phyloP scores from a whole-genome alignment of 2,113 vertebrate genomes.

The Odocoileus virginianus region DNA sequence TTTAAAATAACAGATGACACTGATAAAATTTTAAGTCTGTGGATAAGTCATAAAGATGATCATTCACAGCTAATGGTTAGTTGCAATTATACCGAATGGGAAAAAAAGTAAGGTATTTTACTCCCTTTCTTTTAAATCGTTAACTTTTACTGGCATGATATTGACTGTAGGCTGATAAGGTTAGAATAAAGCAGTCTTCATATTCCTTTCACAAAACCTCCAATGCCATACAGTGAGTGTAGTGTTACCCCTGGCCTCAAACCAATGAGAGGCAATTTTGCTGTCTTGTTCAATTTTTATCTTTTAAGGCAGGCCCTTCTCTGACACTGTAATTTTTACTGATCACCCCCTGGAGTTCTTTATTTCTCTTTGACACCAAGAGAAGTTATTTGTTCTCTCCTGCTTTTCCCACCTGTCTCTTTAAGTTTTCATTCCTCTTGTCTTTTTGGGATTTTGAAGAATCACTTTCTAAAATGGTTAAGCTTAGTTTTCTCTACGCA shows the following conservation, averaged over 20 bases:
- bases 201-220: conserved; percentile 13
- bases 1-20: background rate
- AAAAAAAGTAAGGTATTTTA: conserved; percentile 8
- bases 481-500: background rate
- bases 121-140: conserved; percentile 20
- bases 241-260: conserved; percentile 40
- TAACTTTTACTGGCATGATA: background rate
- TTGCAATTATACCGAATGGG: background rate
- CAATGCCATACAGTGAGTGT: conserved; percentile 10
- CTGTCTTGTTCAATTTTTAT: conserved; percentile 64
- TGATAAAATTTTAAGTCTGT: background rate
- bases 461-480: background rate
- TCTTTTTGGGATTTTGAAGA: conserved; percentile 48
- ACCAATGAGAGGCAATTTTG: conserved; percentile 57
- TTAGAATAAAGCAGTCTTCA: conserved; percentile 17
- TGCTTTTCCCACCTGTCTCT: conserved; percentile 47
- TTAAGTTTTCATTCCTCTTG: conserved; percentile 39
- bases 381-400: conserved; percentile 33
- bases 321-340: conserved; percentile 37
- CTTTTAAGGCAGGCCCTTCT: conserved; percentile 39
- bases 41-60: background rate
- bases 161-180: conserved; percentile 16
- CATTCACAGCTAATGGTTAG: background rate
- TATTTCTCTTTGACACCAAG: conserved; percentile 51
- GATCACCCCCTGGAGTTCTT: conserved; percentile 47